Evolutionary conservation across 2,888 invertebrate genomes (phyloP), one percentile per base, ranked within the genome.

Genomic region (Drosophila austrosaltans): DNA sequence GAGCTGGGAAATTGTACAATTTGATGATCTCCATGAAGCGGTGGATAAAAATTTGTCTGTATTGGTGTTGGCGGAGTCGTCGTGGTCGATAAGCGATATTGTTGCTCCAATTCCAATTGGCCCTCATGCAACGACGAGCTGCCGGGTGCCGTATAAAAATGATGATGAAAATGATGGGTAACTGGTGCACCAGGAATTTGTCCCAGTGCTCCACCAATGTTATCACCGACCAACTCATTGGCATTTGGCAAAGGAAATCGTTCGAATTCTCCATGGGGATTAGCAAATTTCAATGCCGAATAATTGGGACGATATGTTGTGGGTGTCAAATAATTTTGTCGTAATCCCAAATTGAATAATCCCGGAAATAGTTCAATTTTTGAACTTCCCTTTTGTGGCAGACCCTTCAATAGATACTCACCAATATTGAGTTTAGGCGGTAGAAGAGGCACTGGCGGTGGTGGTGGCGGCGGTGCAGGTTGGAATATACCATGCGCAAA

Each of bases 81-180:
- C 39, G 57, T 65, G 0, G 63, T n/a, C n/a, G 60, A 8, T 1
- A 71, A 60, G 8, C 66, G 80, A 42, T 76, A 79, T 25, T 48
- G 22, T 12, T 48, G 48, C 8, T 44, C 44, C 3, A 22, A 20
- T 7, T 56, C 32, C 20, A 20, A 32, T 32, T 16, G 32, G 0
- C 8, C 30, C 8, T 48, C 44, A 22, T 48, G 44, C 20, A 48
- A 73, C 1, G 12, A 22, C 1, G 62, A 62, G 6, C 65, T 76
- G n/a, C 57, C 63, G 1, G 81, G 71, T 1, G 90, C 79, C 84
- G 92, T 89, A 75, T 92, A 93, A 72, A 91, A 93, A 72, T 93
- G 93, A 77, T 93, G 93, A 76, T 93, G 92, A 40, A 91, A 90
- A 62, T 93, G 93, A 73, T 92, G 92, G 1, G 91, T 90, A 0